Percentiles rank a stretch among this genome's conserved stretches.
phyloP scores from a whole-genome alignment of 2,888 invertebrate genomes.

The Limnephilus rhombicus region DNA sequence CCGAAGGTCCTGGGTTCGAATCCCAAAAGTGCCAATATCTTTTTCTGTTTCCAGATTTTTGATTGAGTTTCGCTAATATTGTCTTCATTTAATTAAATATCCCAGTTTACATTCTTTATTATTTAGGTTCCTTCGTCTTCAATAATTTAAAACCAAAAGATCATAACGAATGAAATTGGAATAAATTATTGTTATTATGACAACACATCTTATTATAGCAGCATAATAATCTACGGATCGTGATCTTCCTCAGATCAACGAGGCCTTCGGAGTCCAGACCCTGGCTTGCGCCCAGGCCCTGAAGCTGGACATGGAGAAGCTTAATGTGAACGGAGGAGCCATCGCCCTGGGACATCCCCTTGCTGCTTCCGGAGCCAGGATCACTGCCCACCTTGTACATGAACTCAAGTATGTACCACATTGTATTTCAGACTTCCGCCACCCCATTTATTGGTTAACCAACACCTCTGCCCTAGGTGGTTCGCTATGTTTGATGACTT shows the following conservation, averaged over 20 bases:
- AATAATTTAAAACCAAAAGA: too few species aligned
- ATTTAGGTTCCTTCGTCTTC: too few species aligned
- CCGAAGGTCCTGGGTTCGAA: too few species aligned
- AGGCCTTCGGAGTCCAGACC: slow-evolving; percentile 98
- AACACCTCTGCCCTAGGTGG: background rate
- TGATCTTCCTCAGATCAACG: slow-evolving; percentile 89
- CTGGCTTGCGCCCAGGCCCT: slow-evolving; percentile 94
- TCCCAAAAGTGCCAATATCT: too few species aligned
- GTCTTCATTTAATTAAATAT: background rate
- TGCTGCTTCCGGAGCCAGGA: slow-evolving; percentile 95
- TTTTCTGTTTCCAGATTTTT: too few species aligned
- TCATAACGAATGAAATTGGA: background rate
- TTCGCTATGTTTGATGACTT: too few species aligned
- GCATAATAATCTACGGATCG: background rate
- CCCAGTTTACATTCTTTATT: background rate
- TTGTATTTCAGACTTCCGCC: background rate
- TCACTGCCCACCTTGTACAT: slow-evolving; percentile 93
- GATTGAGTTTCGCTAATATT: too few species aligned
- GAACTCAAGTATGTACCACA: slow-evolving; percentile 85
- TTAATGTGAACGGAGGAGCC: slow-evolving; percentile 97
- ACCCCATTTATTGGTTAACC: too few species aligned
- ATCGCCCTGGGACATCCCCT: slow-evolving; percentile 98
- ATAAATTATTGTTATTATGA: background rate
- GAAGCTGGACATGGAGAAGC: slow-evolving; percentile 88
- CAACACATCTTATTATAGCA: too few species aligned